Percentiles rank a stretch among this genome's conserved stretches.
Evolutionary conservation across 2,888 invertebrate genomes (phyloP).

Genomic region (Heliothis peltigera): DNA sequence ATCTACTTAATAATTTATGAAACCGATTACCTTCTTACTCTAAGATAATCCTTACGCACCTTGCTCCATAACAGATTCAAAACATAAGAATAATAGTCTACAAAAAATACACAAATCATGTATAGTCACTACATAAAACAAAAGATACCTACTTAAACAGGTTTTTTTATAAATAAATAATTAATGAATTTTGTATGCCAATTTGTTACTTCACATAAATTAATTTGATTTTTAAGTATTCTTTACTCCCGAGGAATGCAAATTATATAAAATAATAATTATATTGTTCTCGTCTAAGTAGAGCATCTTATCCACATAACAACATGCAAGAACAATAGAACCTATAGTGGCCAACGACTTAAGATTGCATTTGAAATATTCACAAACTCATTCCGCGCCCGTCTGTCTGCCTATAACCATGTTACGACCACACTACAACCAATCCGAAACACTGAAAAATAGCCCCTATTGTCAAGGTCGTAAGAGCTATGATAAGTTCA

Average conservation of each 20-base stretch:
- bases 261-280: neutral
- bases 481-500: conserved; percentile 44
- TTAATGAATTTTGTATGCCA: neutral
- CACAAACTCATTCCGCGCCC: conserved; percentile 86
- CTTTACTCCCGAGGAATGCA: neutral
- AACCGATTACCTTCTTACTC: neutral
- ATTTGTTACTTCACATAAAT: no score
- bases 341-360: conserved; percentile 82
- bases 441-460: conserved; percentile 49
- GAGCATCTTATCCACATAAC: conserved; percentile 70
- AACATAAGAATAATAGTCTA: neutral
- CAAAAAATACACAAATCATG: no score
- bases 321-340: conserved; percentile 81
- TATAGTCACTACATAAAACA: no score
- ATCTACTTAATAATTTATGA: neutral
- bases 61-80: neutral
- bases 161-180: neutral
- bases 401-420: conserved; percentile 81
- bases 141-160: neutral
- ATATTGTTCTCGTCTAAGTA: conserved; percentile 52
- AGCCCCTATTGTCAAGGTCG: conserved; percentile 39
- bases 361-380: conserved; percentile 89
- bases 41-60: neutral
- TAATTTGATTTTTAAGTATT: neutral
- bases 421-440: conserved; percentile 63